A percentile compares a stretch with the other conserved stretches of the same genome.
phyloP scores from a whole-genome alignment of 2,888 invertebrate species.

The Leucophora obtusa region DNA sequence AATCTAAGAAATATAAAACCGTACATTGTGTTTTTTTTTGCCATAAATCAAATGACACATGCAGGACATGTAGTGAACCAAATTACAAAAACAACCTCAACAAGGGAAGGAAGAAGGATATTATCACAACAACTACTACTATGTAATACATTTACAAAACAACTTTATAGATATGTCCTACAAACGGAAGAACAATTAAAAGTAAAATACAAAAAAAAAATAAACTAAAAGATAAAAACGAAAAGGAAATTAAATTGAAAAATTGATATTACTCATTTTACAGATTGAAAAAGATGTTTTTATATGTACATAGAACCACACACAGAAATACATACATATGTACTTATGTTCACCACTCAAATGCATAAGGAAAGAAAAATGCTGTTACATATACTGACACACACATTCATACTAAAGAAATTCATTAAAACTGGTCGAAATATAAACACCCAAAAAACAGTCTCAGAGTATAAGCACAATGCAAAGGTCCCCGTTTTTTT shows the following conservation, averaged over 20 bases:
- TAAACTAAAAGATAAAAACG: slow-evolving; percentile 1
- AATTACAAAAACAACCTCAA: not conserved
- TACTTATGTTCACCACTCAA: not conserved
- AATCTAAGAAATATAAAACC: not conserved
- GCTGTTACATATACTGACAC: too few relatives aligned
- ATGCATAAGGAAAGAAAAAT: not conserved
- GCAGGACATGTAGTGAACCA: slow-evolving; percentile 34
- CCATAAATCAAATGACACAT: slow-evolving; percentile 55
- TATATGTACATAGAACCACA: not conserved
- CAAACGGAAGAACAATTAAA: slow-evolving; percentile 25
- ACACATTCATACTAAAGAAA: too few relatives aligned
- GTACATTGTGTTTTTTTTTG: not conserved
- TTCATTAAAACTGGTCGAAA: too few relatives aligned
- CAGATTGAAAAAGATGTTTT: slow-evolving; percentile 39
- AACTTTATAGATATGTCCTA: not conserved
- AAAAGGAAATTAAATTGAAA: slow-evolving; percentile 51
- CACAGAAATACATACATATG: not conserved
- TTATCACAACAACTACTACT: not conserved
- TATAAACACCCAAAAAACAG: too few relatives aligned
- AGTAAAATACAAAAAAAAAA: slow-evolving; percentile 14
- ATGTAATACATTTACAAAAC: not conserved
- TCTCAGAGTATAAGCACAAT: too few relatives aligned
- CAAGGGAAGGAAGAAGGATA: slow-evolving; percentile 1
- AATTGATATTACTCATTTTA: slow-evolving; percentile 51
- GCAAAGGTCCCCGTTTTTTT: too few relatives aligned